A percentile compares a stretch with the other conserved stretches of the same genome.
Evolutionary conservation across 2,888 invertebrate species (phyloP).

Genomic region (Xestia ashworthii): DNA sequence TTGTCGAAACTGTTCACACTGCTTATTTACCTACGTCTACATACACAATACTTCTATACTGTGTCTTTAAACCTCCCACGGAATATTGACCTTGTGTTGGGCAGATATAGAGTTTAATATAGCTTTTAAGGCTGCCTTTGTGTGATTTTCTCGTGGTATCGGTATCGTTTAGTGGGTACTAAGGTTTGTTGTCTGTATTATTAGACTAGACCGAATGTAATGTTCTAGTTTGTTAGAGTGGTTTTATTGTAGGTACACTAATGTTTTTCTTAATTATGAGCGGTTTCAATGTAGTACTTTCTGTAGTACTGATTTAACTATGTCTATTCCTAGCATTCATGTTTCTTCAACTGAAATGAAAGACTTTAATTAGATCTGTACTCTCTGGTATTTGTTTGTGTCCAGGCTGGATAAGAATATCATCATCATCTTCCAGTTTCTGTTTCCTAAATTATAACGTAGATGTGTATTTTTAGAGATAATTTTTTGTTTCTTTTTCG

Average conservation of each 20-base stretch:
- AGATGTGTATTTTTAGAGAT: neutral
- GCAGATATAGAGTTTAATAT: constrained; percentile 9
- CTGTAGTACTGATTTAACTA: neutral
- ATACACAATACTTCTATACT: constrained; percentile 44
- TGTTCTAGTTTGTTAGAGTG: neutral
- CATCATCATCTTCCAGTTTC: neutral
- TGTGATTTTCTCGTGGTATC: constrained; percentile 22
- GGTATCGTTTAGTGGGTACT: constrained; percentile 41
- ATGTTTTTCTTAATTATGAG: neutral
- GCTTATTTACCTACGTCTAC: constrained; percentile 50
- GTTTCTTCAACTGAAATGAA: neutral
- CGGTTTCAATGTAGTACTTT: neutral
- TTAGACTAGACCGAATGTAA: constrained; percentile 19
- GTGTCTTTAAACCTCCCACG: neutral
- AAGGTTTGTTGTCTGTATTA: constrained; percentile 41
- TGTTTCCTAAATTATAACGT: neutral
- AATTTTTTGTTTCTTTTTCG: neutral
- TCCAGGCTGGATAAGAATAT: neutral
- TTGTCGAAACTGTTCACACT: constrained; percentile 64
- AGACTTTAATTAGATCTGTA: neutral
- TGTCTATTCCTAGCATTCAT: neutral
- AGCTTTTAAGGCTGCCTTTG: constrained; percentile 4
- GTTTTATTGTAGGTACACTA: neutral
- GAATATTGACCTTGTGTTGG: neutral
- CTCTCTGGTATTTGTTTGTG: neutral